phyloP scores from a whole-genome alignment of 2,888 invertebrate species.

The Pseudococcus viburni region DNA sequence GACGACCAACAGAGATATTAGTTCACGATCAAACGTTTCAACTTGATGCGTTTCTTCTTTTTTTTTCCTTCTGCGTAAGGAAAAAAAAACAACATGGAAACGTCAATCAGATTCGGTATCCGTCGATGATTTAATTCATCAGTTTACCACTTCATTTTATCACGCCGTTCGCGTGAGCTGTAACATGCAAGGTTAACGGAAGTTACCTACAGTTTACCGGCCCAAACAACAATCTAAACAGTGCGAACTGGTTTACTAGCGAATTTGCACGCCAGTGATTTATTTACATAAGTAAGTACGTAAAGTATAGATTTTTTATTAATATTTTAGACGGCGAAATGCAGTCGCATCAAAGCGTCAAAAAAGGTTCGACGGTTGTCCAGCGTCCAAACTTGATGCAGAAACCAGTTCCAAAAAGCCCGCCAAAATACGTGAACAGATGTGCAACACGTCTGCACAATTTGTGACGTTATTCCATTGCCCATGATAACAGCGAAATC shows the following conservation, averaged over 20 bases:
- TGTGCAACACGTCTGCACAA: no score
- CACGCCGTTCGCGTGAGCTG: slow-evolving; percentile 47
- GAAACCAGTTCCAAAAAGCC: neutral
- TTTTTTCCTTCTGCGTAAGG: neutral
- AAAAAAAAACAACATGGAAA: slow-evolving; percentile 58
- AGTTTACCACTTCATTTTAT: slow-evolving; percentile 43
- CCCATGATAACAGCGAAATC: no score
- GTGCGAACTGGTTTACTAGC: slow-evolving; percentile 22
- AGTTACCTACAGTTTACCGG: slow-evolving; percentile 13
- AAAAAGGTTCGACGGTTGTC: neutral
- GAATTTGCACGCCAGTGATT: slow-evolving; percentile 20
- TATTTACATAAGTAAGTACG: neutral
- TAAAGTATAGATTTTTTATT: neutral
- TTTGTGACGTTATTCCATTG: no score
- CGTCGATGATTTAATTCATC: slow-evolving; percentile 62
- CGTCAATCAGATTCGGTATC: slow-evolving; percentile 7
- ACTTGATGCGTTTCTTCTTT: slow-evolving; percentile 20
- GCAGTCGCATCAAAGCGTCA: neutral
- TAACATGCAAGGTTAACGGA: slow-evolving; percentile 44
- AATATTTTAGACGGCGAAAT: neutral
- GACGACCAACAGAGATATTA: slow-evolving; percentile 45
- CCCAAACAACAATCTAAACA: neutral
- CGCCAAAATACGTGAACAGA: neutral
- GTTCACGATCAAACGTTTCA: slow-evolving; percentile 53
- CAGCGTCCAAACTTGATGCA: neutral